These are phyloP conservation scores for Micromys minutus DNA, from an alignment of 2,113 vertebrate species.

Conservation along the genomic window DNA sequence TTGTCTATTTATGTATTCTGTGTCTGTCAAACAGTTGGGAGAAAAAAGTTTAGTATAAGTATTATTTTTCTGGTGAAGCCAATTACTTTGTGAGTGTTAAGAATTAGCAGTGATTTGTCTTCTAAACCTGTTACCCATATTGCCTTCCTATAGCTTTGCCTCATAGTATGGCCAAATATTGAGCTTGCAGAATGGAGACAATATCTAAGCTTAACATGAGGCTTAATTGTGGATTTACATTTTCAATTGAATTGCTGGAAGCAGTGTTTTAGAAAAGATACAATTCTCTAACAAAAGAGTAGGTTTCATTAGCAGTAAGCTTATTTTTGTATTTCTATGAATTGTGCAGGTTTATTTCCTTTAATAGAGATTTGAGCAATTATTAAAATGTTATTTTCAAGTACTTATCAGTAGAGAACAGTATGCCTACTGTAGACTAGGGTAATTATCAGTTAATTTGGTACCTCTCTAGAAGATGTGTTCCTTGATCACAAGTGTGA, in stretches of 20 bases:
- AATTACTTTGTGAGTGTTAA: slow-evolving; percentile 18
- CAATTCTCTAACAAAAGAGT: slow-evolving; percentile 58
- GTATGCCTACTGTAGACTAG: slow-evolving; percentile 41
- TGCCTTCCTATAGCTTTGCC: neutral
- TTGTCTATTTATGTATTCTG: neutral
- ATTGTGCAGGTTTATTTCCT: slow-evolving; percentile 66
- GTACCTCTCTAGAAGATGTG: slow-evolving; percentile 52
- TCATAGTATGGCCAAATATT: neutral
- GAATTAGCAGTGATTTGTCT: neutral
- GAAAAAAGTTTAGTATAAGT: neutral
- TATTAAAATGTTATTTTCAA: slow-evolving; percentile 73
- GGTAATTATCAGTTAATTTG: slow-evolving; percentile 74
- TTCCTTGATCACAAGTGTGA: slow-evolving; percentile 54
- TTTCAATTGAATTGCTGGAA: slow-evolving; percentile 60
- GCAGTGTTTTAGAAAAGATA: slow-evolving; percentile 16
- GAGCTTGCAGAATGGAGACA: neutral
- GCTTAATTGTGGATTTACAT: slow-evolving; percentile 49
- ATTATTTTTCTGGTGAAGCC: neutral
- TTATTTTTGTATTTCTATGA: slow-evolving; percentile 38
- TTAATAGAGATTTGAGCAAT: slow-evolving; percentile 65
- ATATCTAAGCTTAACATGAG: neutral
- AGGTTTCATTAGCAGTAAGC: slow-evolving; percentile 61
- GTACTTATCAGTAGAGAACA: slow-evolving; percentile 66
- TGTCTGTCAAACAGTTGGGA: neutral
- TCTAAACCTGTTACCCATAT: neutral